These are phyloP conservation scores for Hyperoplus lanceolatus DNA, from an alignment of 2,797 vertebrate species.

Conservation along the genomic window DNA sequence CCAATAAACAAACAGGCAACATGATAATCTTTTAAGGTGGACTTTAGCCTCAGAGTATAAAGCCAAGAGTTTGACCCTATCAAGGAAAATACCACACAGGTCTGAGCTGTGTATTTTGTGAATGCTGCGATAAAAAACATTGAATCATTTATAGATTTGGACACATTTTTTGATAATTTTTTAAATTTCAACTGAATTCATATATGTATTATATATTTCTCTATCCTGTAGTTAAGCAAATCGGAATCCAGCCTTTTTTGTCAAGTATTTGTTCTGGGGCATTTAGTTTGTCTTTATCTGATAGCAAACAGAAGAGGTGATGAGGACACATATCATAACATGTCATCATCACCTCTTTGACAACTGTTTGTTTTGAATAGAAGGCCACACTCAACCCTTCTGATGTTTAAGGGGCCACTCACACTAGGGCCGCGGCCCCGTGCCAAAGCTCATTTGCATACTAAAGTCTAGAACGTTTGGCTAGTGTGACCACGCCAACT, in stretches of 20 bases:
- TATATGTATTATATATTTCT: not conserved
- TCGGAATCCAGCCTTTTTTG: not conserved
- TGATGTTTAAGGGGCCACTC: too few species aligned
- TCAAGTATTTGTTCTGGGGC: not conserved
- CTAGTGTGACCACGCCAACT: too few species aligned
- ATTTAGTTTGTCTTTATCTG: not conserved
- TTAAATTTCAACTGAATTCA: not conserved
- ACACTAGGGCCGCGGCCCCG: too few species aligned
- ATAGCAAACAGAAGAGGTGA: not conserved
- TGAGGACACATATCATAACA: not conserved
- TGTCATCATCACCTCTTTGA: too few species aligned
- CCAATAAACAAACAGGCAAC: conserved; percentile 36
- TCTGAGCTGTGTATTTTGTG: not conserved
- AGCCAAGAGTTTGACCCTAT: not conserved
- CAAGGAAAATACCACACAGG: not conserved
- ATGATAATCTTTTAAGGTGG: not conserved
- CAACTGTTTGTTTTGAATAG: too few species aligned
- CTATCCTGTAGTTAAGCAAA: not conserved
- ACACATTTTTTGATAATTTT: not conserved
- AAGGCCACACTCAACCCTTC: too few species aligned
- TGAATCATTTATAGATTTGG: not conserved
- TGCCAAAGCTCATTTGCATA: too few species aligned
- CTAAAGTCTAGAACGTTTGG: too few species aligned
- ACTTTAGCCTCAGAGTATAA: conserved; percentile 22
- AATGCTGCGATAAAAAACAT: not conserved